Evolutionary conservation across 2,888 invertebrate species (phyloP).

Genomic region (Sminthurides aquaticus): DNA sequence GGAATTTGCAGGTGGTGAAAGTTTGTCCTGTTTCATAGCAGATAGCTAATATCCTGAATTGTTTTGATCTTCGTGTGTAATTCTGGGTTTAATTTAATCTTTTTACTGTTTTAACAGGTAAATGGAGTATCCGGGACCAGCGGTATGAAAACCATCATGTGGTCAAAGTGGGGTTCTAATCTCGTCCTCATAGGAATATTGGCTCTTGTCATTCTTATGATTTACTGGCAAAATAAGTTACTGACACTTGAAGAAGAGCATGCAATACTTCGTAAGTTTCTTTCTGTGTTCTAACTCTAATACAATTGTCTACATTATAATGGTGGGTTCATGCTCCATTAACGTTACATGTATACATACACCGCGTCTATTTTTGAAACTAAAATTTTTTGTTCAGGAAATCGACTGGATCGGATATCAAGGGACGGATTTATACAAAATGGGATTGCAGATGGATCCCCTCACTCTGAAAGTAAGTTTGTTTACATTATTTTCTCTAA

Average conservation of each 20-base stretch:
- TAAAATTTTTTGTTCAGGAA: background rate
- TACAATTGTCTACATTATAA: no score
- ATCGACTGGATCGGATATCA: background rate
- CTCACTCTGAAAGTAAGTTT: no score
- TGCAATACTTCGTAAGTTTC: conserved; percentile 37
- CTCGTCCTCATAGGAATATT: conserved; percentile 37
- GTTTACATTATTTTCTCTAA: background rate
- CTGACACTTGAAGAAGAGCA: conserved; percentile 40
- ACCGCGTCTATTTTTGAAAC: background rate
- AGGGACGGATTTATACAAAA: no score
- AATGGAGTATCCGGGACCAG: background rate
- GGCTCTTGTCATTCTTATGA: conserved; percentile 39
- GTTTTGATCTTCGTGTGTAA: no score
- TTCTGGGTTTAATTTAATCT: background rate
- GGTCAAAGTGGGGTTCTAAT: conserved; percentile 43
- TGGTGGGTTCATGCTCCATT: no score
- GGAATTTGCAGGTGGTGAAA: no score
- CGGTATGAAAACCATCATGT: conserved; percentile 43
- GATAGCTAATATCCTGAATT: no score
- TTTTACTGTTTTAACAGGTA: background rate
- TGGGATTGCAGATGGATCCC: no score
- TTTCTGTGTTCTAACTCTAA: no score
- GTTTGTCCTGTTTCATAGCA: no score
- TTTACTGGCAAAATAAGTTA: conserved; percentile 43
- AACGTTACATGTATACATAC: no score